Evolutionary conservation across 2,888 invertebrate species (phyloP), one percentile per base, ranked within the genome.

Genomic region (Pheosia tremula): DNA sequence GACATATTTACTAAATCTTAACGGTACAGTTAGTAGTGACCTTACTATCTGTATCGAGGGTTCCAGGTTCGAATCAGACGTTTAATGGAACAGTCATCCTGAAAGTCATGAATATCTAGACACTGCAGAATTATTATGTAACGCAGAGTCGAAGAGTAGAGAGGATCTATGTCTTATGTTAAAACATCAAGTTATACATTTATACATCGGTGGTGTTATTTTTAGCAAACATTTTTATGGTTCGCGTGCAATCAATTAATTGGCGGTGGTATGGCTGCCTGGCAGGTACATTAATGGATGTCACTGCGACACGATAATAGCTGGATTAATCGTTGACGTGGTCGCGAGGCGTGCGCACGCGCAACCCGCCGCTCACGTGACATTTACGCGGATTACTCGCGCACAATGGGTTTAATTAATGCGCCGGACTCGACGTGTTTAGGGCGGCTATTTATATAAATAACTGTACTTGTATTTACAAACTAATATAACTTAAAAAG

Each of bases 261-360:
- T 72, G 69, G 73, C 73, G 64, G 24, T 37, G 13, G 13, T 63
- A 68, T 71, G 55, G 60, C 63, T 54, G 50, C 53, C 66, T 66
- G 66, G 71, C 62, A 62, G 62, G 49, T 56, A 72, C 69, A 77
- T 76, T 76, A 75, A 74, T 76, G 75, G 74, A 72, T 75, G 74
- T 72, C 77, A 72, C 58, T 68, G 65, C 75, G 72, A 67, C 63
- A 71, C 76, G 76, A 80, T 82, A 83, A 83, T 82, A 79, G 75
- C 68, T 74, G 78, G 75, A 84, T 85, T 84, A 85, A 85, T 86
- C 72, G 78, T 67, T 63, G 74, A 61, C 68, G 61, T 67, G 71
- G 60, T 56, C 64, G 62, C 60, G 62, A 66, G 69, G 70, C 71
- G 66, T 71, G 66, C 71, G 72, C 69, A 63, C 62, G 63, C 69